Base-by-base conservation (phyloP, 2,113 vertebrate genomes). In the Pterocles gutturalis region DNA sequence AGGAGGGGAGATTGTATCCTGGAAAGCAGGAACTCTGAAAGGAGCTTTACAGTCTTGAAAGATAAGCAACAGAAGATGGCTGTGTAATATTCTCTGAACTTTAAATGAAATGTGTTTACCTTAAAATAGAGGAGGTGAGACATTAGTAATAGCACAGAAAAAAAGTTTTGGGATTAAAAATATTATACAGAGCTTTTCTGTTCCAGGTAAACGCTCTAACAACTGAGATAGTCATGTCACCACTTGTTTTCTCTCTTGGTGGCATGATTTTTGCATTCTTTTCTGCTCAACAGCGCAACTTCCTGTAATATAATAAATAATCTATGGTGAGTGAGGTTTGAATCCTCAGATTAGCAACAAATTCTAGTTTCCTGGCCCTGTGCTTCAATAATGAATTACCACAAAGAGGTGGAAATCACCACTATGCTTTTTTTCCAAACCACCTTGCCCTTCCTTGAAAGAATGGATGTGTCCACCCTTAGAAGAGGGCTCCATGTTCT, bases 211-310 rank as follows among this genome's bases (percentile, higher is more conserved):
- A 29, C 71, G 41, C 76, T 83, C 65, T 89, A 66, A 76, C 26
- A 84, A 78, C 45, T 22, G 71, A 69, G 28, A 60, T 15, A 83
- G 20, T 95, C 95, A 21, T 84, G 95, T 78, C 48, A 71, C 64
- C 65, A 87, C 94, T 96, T 96, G 94, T 62, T 79, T 60, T 91
- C 19, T 88, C 10, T 92, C 80, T 73, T 73, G 76, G 53, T 80
- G 94, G 60, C 43, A 25, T 87, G 87, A 89, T 77, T 96, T 94
- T 12, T 84, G 51, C 89, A 87, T 96, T 94, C 87, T 96, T 96
- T 95, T 94, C 80, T 91, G 93, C 83, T 91, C 93, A 94, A 66
- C 9, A 58, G 62, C 41, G 62, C 67, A 86, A 82, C 69, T 92
- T 97, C 89, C 83, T 92, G 51, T 78, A 75, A 38, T n/a, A n/a